Conservation (phyloP, 1,140 invertebrate genomes). For the Ostrea edulis region DNA sequence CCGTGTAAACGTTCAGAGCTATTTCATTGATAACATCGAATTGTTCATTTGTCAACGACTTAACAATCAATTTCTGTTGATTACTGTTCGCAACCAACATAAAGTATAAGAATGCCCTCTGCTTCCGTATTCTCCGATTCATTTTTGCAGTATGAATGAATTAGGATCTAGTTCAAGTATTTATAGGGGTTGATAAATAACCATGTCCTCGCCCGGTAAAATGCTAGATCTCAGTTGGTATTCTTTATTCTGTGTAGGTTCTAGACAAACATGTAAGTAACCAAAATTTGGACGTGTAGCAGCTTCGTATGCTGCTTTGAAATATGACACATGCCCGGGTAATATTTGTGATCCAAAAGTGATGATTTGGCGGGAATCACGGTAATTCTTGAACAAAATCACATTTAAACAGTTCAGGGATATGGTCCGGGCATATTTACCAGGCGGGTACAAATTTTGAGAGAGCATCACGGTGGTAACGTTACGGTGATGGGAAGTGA, state of each 20-base stretch:
- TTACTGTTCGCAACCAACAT: background rate
- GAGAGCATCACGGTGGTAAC: slow-evolving; percentile 38
- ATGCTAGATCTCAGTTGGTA: slow-evolving; percentile 50
- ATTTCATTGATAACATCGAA: slow-evolving; percentile 42
- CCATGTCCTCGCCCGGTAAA: slow-evolving; percentile 47
- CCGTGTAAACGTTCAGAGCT: slow-evolving; percentile 48
- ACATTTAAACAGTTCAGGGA: slow-evolving; percentile 49
- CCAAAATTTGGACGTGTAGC: slow-evolving; percentile 38
- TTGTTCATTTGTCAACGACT: slow-evolving; percentile 34
- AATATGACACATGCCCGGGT: no score
- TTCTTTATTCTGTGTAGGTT: slow-evolving; percentile 25
- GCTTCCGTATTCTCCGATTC: no score
- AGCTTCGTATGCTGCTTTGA: no score
- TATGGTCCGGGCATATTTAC: slow-evolving; percentile 51
- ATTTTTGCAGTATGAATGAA: slow-evolving; percentile 28
- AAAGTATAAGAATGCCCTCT: slow-evolving; percentile 19
- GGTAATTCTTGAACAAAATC: slow-evolving; percentile 48
- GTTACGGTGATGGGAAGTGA: slow-evolving; percentile 45
- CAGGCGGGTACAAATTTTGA: slow-evolving; percentile 41
- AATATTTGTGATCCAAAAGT: no score
- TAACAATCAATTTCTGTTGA: slow-evolving; percentile 42
- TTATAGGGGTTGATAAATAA: slow-evolving; percentile 45
- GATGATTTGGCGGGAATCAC: no score
- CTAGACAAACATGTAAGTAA: slow-evolving; percentile 49
- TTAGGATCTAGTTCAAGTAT: background rate